Evolutionary conservation across 2,888 invertebrate species (phyloP), one percentile per base, ranked within the genome.

Genomic region (Dryobotodes eremita): DNA sequence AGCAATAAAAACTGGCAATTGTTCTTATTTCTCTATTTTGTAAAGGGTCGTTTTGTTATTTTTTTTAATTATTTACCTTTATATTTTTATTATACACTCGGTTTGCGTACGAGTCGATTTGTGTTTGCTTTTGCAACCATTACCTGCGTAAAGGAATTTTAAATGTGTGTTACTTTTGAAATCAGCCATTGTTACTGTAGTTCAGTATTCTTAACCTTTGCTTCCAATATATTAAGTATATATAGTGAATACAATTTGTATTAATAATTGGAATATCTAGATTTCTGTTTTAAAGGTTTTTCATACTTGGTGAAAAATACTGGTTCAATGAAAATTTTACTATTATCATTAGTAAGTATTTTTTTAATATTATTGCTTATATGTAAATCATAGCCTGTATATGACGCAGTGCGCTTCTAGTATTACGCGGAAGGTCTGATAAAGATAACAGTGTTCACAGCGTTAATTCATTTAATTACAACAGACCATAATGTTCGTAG

Each of bases 141-240:
- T 70, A 71, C 57, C n/a, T 74, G 42, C 42, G 62, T 74, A 86
- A 57, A 64, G 20, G 53, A 77, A 84, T 82, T 50, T 55, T 59
- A 71, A 81, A 70, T 59, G 26, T 50, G 48, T 61, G 3, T 73
- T 53, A 57, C 71, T 76, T 83, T 75, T 85, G 61, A 20, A 85
- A 83, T 61, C 55, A 17, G 36, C 71, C 50, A 85, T 80, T 80
- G 82, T 83, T 76, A 23, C 13, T 46, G 59, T 55, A 36, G 75
- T 72, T 80, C 69, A 81, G 57, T 46, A 46, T 53, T 81, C 64
- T 81, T 83, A 85, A 83, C 83, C 83, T 81, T 50, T 65, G 5
- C 13, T 42, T 20, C 31, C 26, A 26, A 4, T 53, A 46, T 50
- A 55, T 17, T 31, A 20, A 53, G 46, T 65, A 20, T 46, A 20